Evolutionary conservation across 2,888 invertebrate genomes (phyloP), one percentile per base, ranked within the genome.

Genomic region (Vannuccia rotundouncinata): DNA sequence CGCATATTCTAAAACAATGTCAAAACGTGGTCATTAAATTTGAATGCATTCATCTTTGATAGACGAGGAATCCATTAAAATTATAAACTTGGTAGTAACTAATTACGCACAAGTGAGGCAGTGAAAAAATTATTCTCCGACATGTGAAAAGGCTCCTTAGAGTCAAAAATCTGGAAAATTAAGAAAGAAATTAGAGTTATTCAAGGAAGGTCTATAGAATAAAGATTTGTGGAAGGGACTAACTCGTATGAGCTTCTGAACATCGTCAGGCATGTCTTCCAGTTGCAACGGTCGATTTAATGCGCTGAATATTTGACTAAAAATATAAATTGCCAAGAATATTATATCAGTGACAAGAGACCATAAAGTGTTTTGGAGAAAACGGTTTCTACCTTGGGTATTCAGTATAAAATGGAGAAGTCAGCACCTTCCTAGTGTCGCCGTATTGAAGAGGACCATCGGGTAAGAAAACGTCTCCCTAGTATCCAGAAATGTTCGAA

Each of bases 401-500:
- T 22, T 66, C 66, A 22, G 66, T 66, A 66, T 66, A 66, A 22
- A 66, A 66, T 2, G 66, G 66, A 2, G 66, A 66, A 13, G 66
- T 66, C 10, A 66, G 10, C 66, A 75, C 29, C 13, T 75, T 29
- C 29, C 75, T 5, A 17, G 75, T 75, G 31, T 75, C 75, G 29
- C 75, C 75, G 22, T 75, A 75, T 5, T 75, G 29, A 1, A 75
- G 31, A 28, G 75, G 75, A 1, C 75, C 75, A 75, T 29, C 29
- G 17, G 75, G 75, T 5, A 75, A 29, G 22, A 31, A 75, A 10
- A 75, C 31, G 2, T 75, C 75, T 27, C 31, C 75, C 75, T 75
- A 66, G 5, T 17, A n/a, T n/a, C n/a, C n/a, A n/a, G n/a, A n/a
- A n/a, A n/a, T n/a, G n/a, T n/a, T n/a, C n/a, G n/a, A n/a, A n/a